Base-by-base conservation (phyloP, 2,797 vertebrate species). In the Xenops minutus region DNA sequence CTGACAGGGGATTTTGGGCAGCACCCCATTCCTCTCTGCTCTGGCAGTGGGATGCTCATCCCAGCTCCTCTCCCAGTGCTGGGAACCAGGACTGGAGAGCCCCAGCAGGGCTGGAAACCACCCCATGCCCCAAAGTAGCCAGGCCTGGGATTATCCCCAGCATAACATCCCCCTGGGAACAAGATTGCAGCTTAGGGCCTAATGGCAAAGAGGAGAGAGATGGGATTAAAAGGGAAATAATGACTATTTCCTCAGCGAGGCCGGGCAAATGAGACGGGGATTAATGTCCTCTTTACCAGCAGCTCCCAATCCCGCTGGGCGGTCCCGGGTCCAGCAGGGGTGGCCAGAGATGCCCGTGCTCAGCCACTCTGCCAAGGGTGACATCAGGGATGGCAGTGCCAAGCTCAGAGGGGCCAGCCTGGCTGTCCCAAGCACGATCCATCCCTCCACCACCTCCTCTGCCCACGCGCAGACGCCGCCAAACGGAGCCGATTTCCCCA, bases 191-290 rank as follows among this genome's bases (percentile, higher is more conserved):
- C 11, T 94, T 55, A 83, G 78, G 81, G 51, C 51, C 94, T 59
- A 9, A 94, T 48, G 89, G 95, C 15, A 85, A 41, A 39, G 81
- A 69, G 93, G 88, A n/a, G 39, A n/a, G 88, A 36, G 95, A 80
- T 37, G 93, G 76, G 95, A 96, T 96, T 96, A 95, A 52, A 71
- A 22, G 75, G 82, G 21, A 93, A 93, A 96, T 94, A 63, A 94
- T 52, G 88, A 93, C 72, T 56, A 91, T 93, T 96, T 72, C 91
- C 82, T 79, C 29, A 48, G 80, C 14, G 4, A 21, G 73, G 63
- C 51, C 1, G 3, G 67, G 83, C 75, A 90, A 96, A 91, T 52
- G 81, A 95, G 94, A 48, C 1, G 14, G 77, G 93, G 85, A 95
- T 96, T 96, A 95, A 27, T 1, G 3, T 52, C 68, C 85, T 39